phyloP scores from a whole-genome alignment of 2,113 vertebrate genomes.

The Solea solea region DNA sequence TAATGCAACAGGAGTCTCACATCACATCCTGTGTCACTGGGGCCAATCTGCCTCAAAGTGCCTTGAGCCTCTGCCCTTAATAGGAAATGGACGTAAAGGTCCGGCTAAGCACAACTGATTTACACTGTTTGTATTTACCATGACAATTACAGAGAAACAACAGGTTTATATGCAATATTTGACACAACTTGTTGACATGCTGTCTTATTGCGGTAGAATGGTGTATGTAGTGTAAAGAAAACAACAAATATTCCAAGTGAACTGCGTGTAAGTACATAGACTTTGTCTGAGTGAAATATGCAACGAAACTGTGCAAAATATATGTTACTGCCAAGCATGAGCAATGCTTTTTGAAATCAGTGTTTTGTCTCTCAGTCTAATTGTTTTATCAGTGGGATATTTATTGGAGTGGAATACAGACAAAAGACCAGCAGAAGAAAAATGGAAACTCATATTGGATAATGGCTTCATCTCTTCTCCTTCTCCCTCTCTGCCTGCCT shows the following conservation, averaged over 20 bases:
- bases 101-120: conserved; percentile 55
- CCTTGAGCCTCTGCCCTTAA: conserved; percentile 64
- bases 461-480: conserved; percentile 44
- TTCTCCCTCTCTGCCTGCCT: conserved; percentile 24
- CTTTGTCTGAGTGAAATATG: conserved; percentile 45
- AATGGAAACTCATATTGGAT: conserved; percentile 55
- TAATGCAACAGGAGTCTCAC: conserved; percentile 57
- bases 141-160: conserved; percentile 39
- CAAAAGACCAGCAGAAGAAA: conserved; percentile 57
- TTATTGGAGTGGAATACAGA: conserved; percentile 51
- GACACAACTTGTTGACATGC: conserved; percentile 10
- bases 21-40: conserved; percentile 63
- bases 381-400: conserved; percentile 64
- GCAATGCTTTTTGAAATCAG: conserved; percentile 50
- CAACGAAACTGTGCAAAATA: conserved; percentile 49
- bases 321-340: conserved; percentile 52
- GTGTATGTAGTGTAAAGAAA: neutral
- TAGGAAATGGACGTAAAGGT: conserved; percentile 57
- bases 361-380: conserved; percentile 61
- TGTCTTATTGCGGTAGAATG: neutral
- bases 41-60: conserved; percentile 52
- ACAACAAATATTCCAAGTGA: conserved; percentile 22
- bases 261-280: conserved; percentile 21
- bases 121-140: conserved; percentile 37
- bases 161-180: conserved; percentile 15